Evolutionary conservation across 1,140 invertebrate species (phyloP).

Genomic region (Campoletis sonorensis): DNA sequence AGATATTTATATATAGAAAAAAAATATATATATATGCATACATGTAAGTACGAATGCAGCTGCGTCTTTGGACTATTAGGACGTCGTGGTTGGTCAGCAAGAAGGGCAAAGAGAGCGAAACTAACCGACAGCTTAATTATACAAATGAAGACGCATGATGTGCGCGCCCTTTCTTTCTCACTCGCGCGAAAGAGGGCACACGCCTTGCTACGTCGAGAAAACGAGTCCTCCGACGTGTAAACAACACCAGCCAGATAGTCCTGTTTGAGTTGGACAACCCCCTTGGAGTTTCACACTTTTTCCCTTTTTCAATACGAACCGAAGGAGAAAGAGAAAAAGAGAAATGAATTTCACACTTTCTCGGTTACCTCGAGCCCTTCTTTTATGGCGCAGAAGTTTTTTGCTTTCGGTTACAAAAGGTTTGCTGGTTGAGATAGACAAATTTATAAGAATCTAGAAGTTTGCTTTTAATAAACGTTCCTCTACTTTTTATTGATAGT

Average conservation of each 20-base stretch:
- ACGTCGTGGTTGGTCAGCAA: not conserved
- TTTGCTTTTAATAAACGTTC: too few species aligned
- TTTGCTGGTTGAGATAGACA: too few species aligned
- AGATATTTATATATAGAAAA: not conserved
- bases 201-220: too few species aligned
- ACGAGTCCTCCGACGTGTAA: not conserved
- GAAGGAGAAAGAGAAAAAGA: too few species aligned
- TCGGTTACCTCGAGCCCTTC: too few species aligned
- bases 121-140: slow-evolving; percentile 38
- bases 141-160: slow-evolving; percentile 41
- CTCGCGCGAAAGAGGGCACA: not conserved
- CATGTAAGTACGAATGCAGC: slow-evolving; percentile 15
- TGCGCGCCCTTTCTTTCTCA: not conserved
- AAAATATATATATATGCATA: not conserved
- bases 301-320: too few species aligned
- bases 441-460: too few species aligned
- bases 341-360: too few species aligned
- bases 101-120: not conserved
- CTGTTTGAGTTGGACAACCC: not conserved
- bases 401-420: too few species aligned
- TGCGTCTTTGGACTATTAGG: slow-evolving; percentile 22
- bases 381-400: too few species aligned
- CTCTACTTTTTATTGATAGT: too few species aligned
- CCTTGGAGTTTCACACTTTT: too few species aligned
- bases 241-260: not conserved